These are phyloP conservation scores for Saccostrea glomerata DNA, from an alignment of 1,140 invertebrate genomes.

Conservation along the genomic window DNA sequence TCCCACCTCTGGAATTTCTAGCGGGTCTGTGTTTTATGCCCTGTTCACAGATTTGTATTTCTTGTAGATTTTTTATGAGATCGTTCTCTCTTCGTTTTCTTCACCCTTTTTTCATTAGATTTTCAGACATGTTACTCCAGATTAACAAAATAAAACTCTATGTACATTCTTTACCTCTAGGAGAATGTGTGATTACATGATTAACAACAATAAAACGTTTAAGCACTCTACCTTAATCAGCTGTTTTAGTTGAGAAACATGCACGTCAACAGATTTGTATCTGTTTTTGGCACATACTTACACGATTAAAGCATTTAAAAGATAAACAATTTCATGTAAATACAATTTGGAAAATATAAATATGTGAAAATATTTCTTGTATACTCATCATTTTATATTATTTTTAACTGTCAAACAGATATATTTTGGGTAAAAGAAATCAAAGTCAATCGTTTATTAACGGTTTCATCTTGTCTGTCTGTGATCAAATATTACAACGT, in stretches of 20 bases:
- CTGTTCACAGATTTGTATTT: too few relatives aligned
- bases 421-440: too few relatives aligned
- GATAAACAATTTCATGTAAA: background rate
- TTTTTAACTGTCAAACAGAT: too few relatives aligned
- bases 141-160: background rate
- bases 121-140: background rate
- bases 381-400: too few relatives aligned
- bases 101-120: background rate
- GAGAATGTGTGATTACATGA: background rate
- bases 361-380: too few relatives aligned
- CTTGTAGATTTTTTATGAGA: too few relatives aligned
- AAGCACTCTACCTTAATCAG: background rate
- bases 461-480: too few relatives aligned
- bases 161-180: background rate
- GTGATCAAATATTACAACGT: too few relatives aligned
- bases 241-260: constrained; percentile 21
- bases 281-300: background rate
- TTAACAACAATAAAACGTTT: background rate
- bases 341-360: background rate
- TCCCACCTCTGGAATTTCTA: too few relatives aligned
- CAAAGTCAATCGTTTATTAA: too few relatives aligned
- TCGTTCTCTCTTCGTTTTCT: too few relatives aligned
- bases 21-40: too few relatives aligned
- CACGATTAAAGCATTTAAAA: background rate
- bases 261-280: background rate